Evolutionary conservation across 2,797 vertebrate species (phyloP), one percentile per base, ranked within the genome.

Genomic region (Acomys russatus): DNA sequence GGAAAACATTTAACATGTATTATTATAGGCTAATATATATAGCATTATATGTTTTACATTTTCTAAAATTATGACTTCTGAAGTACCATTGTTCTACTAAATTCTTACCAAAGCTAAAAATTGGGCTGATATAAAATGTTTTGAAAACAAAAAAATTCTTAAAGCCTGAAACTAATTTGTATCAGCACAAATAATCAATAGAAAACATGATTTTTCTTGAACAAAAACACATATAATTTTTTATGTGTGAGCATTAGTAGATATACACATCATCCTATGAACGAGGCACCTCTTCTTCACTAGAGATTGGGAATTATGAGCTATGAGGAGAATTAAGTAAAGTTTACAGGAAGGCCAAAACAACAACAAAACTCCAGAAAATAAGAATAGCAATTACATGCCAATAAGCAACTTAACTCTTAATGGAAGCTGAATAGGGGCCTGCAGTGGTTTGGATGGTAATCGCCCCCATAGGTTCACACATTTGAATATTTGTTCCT

Each of bases 1-100:
- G 79, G 97, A 97, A 96, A 97, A 98, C 97, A 93, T 92, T 88
- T 96, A 86, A 38, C 6, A 71, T 44, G 49, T 87, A 94, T 17
- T 38, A 91, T 79, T 51, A 88, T 44, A 94, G 51, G 33, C 90
- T 68, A 95, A 73, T 74, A 68, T 23, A 38, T 17, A 90, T 70
- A 73, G 9, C 25, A 49, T 30, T 73, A 51, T 49, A 23, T 84
- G 35, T 64, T 64, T 85, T 35, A 66, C n/a, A 74, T 68, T 17
- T 17, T 70, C 61, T 78, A 78, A 90, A 64, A 89, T 59, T 73
- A 66, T 8, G 4, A 88, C 59, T 71, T 83, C 51, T 83, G 33
- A 95, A 84, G 35, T 74, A 73, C 11, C 51, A 63, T 74, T 84
- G 3, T 56, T 91, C 79, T 77, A 92, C 30, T 3, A 51, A 70